These are phyloP conservation scores for Cnemophilus loriae DNA, from an alignment of 2,113 vertebrate species.

Conservation along the genomic window DNA sequence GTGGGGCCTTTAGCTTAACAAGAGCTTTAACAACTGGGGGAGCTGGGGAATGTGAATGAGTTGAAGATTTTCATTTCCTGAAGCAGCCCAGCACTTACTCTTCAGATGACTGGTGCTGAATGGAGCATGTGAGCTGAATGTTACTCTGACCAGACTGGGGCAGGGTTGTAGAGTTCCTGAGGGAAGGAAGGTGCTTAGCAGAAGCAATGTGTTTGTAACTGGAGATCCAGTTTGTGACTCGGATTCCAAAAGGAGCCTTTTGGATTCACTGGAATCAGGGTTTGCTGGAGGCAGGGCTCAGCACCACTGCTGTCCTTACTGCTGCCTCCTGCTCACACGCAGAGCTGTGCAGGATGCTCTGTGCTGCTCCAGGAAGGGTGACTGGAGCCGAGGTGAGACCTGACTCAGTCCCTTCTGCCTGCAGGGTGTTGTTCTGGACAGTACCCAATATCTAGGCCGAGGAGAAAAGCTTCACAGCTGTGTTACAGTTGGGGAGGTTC, in stretches of 20 bases:
- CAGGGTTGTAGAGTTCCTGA: not conserved
- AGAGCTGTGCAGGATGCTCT: not conserved
- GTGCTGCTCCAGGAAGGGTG: not conserved
- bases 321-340: not conserved
- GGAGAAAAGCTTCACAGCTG: not conserved
- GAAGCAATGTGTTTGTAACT: not conserved
- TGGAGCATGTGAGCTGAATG: not conserved
- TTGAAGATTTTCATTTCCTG: not conserved
- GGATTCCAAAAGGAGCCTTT: not conserved
- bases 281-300: not conserved
- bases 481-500: accelerated
- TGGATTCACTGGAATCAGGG: not conserved
- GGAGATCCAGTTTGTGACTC: not conserved
- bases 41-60: accelerated
- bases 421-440: accelerated
- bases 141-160: not conserved
- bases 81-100: not conserved
- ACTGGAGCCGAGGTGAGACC: accelerated
- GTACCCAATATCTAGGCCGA: not conserved
- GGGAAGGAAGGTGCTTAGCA: not conserved
- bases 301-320: not conserved
- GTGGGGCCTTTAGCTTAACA: not conserved
- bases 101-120: not conserved
- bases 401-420: not conserved
- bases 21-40: not conserved